Conservation (phyloP, 2,888 invertebrate genomes). For the Bellardia bayeri region DNA sequence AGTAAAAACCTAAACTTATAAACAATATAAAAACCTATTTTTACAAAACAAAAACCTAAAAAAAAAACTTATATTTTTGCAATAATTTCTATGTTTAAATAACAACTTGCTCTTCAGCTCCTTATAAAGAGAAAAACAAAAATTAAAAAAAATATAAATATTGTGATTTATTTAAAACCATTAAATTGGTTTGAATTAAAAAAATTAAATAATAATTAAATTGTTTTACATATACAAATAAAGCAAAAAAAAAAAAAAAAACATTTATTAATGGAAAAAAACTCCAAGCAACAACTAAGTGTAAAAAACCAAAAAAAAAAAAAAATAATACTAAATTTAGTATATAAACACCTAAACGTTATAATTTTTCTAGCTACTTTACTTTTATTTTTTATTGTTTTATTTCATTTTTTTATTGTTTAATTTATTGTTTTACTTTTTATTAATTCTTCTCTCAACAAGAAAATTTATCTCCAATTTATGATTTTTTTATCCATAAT, state of each 20-base stretch:
- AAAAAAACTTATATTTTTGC: constrained; percentile 27
- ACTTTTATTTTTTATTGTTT: too few species aligned
- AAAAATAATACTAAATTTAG: constrained; percentile 52
- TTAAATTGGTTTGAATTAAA: constrained; percentile 55
- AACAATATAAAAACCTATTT: not conserved
- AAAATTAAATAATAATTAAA: constrained; percentile 30
- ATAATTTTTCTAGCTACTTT: not conserved
- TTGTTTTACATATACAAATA: constrained; percentile 41
- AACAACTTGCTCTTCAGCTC: constrained; percentile 12
- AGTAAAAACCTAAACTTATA: not conserved
- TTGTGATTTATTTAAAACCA: constrained; percentile 71
- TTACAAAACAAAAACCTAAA: not conserved
- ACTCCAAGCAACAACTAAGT: not conserved
- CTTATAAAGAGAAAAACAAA: not conserved
- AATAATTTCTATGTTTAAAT: constrained; percentile 15
- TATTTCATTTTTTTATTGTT: constrained; percentile 12
- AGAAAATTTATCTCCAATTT: constrained; percentile 24
- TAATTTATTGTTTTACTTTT: constrained; percentile 4
- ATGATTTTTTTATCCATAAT: not conserved
- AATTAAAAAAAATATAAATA: constrained; percentile 25
- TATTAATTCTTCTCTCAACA: not conserved
- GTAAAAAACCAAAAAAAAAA: constrained; percentile 7
- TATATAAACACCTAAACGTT: not conserved
- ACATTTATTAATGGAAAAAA: constrained; percentile 21
- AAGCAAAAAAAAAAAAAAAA: constrained; percentile 20